These are phyloP conservation scores for Anolis apletophallus DNA, from an alignment of 2,797 vertebrate species.

Conservation along the genomic window DNA sequence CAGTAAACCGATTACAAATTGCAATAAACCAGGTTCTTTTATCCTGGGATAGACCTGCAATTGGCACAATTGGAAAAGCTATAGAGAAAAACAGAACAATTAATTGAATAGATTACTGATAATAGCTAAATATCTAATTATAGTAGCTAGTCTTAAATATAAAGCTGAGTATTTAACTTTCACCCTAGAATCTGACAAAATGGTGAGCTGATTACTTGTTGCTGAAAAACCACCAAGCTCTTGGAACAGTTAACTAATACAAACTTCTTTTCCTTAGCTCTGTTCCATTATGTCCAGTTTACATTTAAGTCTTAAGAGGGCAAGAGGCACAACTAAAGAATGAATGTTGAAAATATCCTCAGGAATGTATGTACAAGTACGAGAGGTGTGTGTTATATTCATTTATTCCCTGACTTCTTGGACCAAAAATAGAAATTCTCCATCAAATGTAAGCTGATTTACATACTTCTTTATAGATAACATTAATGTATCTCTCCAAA, in stretches of 20 bases:
- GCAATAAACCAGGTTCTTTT: neutral
- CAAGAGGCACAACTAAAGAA: neutral
- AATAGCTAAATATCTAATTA: neutral
- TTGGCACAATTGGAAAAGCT: neutral
- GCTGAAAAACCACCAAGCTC: neutral
- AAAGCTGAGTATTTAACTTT: neutral
- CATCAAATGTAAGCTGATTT: neutral
- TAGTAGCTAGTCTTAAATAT: neutral
- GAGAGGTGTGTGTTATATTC: neutral
- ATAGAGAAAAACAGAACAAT: neutral
- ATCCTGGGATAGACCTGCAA: neutral
- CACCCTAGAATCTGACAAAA: neutral
- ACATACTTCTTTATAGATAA: neutral
- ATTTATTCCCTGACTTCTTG: neutral
- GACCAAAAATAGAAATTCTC: neutral
- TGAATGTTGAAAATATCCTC: neutral
- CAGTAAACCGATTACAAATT: neutral
- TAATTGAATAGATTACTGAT: neutral
- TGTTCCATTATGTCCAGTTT: neutral
- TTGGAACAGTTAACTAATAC: neutral
- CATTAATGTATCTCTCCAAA: slow-evolving; percentile 10
- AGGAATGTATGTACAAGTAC: neutral
- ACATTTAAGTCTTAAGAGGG: neutral
- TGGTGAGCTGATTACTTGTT: neutral
- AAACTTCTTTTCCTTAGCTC: neutral